A percentile compares a stretch with the other conserved stretches of the same genome.
phyloP scores from a whole-genome alignment of 2,797 vertebrate genomes.

The Squalus acanthias region DNA sequence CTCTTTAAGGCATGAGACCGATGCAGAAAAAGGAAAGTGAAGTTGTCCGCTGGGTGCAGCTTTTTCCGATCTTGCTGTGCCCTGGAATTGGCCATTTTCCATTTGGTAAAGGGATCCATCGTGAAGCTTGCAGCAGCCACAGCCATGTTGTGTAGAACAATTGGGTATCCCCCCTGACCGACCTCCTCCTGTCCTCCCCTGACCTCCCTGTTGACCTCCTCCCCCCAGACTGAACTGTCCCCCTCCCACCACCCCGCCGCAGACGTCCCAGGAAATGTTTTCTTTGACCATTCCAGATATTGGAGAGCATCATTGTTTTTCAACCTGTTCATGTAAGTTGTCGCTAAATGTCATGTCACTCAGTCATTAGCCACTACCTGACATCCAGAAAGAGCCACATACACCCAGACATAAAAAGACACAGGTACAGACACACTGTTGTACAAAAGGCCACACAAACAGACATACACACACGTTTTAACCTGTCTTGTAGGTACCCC shows the following conservation, averaged over 20 bases:
- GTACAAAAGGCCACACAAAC: not conserved
- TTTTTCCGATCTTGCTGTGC: not conserved
- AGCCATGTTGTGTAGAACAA: not conserved
- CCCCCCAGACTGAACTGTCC: not conserved
- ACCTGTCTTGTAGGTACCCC: not conserved
- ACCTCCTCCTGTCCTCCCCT: not conserved
- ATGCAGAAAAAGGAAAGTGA: not conserved
- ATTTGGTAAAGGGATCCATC: not conserved
- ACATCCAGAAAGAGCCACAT: not conserved
- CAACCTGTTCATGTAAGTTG: not conserved
- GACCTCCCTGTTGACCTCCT: no score
- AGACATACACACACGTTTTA: not conserved
- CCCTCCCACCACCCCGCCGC: no score
- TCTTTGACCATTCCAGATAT: not conserved
- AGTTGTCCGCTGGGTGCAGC: not conserved
- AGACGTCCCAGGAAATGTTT: not conserved
- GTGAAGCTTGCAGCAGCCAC: no score
- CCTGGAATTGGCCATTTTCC: not conserved
- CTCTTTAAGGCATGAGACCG: not conserved
- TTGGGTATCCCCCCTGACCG: not conserved
- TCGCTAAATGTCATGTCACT: not conserved
- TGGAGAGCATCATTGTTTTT: not conserved
- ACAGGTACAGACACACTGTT: not conserved
- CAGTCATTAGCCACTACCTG: not conserved
- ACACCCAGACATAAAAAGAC: not conserved